A percentile compares a stretch with the other conserved stretches of the same genome.
phyloP scores from a whole-genome alignment of 2,888 invertebrate species.

The Entomobrya multifasciata region DNA sequence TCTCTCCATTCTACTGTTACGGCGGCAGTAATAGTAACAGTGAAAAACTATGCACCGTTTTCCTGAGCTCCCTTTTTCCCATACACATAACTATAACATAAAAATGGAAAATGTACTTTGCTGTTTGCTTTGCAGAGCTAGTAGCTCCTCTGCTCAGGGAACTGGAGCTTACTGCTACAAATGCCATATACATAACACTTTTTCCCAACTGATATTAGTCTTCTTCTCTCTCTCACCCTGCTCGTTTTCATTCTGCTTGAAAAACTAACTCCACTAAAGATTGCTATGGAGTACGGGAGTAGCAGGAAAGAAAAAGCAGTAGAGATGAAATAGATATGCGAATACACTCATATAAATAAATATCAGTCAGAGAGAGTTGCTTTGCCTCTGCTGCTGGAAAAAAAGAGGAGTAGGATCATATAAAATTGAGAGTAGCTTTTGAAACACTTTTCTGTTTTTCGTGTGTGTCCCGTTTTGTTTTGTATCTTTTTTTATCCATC shows the following conservation, averaged over 20 bases:
- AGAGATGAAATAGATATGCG: conserved; percentile 21
- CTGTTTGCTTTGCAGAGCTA: conserved; percentile 29
- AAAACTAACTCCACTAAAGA: no score
- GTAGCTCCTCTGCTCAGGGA: conserved; percentile 46
- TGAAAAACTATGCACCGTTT: conserved; percentile 70
- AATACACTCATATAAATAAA: no score
- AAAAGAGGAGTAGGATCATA: conserved; percentile 64
- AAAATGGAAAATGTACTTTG: conserved; percentile 67
- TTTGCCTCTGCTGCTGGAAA: no score
- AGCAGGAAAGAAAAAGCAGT: conserved; percentile 17
- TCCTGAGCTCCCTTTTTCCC: conserved; percentile 72
- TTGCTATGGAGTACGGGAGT: no score
- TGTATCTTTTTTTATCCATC: conserved; percentile 49
- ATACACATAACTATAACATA: conserved; percentile 73
- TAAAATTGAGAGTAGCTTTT: conserved; percentile 72
- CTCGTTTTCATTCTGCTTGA: conserved; percentile 44
- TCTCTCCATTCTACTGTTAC: conserved; percentile 45
- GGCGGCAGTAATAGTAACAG: conserved; percentile 59
- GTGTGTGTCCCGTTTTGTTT: conserved; percentile 45
- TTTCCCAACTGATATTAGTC: conserved; percentile 74
- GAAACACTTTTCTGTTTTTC: conserved; percentile 68
- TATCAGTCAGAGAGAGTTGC: no score
- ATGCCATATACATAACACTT: conserved; percentile 73
- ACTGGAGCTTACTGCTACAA: conserved; percentile 70
- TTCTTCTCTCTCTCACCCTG: conserved; percentile 44